Evolutionary conservation across 2,888 invertebrate genomes (phyloP), one percentile per base, ranked within the genome.

Genomic region (Ligdia adustata): DNA sequence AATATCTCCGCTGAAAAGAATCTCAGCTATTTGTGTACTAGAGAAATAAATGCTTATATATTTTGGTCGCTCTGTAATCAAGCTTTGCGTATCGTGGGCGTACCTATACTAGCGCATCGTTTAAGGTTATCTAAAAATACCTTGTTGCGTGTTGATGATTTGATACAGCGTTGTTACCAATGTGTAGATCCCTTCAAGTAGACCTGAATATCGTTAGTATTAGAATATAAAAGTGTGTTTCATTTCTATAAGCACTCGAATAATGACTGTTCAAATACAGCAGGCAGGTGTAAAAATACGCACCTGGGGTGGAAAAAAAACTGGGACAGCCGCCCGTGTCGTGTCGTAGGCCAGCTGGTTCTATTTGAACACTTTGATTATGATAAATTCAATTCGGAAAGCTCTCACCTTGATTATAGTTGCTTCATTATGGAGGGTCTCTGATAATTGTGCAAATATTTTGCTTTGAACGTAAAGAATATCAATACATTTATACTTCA

Each of bases 71-170:
- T 44, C 55, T 53, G 55, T 53, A 62, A 60, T 66, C 61, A 65
- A 57, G 66, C 60, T 65, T 61, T 52, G 62, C 59, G 57, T 66
- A 42, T 57, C 62, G 73, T 68, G 72, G 79, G 77, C 72, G 79
- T 52, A 45, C 37, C 2, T n/a, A 7, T 4, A 52, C 58, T 60
- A 62, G 63, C 65, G 69, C 68, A 74, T 66, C 67, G 71, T 70
- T 69, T 75, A 71, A 76, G 74, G 73, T 75, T 72, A 59, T 72
- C 80, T 81, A 80, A 70, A 81, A 82, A 82, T 82, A 82, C 45
- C 55, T 48, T 55, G n/a, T 68, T 73, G 64, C 73, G 72, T 70
- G 57, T 62, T 56, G 59, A 62, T 69, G 62, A 41, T 50, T 41
- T 50, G 52, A 51, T 42, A 27, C 31, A n/a, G n/a, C 15, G 15